Evolutionary conservation across 2,113 vertebrate genomes (phyloP), one percentile per base, ranked within the genome.

Genomic region (Python bivittatus): DNA sequence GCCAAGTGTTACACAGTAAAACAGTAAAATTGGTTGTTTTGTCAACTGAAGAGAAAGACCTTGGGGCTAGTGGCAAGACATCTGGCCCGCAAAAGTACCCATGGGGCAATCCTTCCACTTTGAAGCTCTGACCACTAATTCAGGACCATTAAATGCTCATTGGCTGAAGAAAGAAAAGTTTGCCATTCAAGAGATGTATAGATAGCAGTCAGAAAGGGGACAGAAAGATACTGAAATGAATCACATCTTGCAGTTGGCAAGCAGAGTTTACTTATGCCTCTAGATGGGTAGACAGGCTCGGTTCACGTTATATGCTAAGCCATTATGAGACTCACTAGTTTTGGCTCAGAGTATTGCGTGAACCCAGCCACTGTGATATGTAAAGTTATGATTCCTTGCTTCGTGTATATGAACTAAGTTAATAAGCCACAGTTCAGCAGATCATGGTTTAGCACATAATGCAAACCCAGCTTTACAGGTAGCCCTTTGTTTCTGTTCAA

Each of bases 1-100:
- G 88, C 38, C 44, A 60, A 85, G 79, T 84, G n/a, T 84, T 85
- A 64, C 88, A 84, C 13, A 84, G 84, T 89, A 89, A 89, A 48
- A 61, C 23, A 89, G 88, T 48, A 89, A 92, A 89, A 85, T 15
- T 38, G 84, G 88, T 61, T 85, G 42, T 53, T 38, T n/a, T 85
- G 72, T 42, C 54, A 60, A 25, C 57, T 88, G 48, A 33, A 64
- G 79, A 44, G 48, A 68, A 89, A 92, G 23, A 53, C 15, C 44
- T 61, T 84, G 29, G 38, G 33, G 13, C 42, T 48, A 54, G 33
- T 42, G 44, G 15, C 88, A 92, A 84, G 17, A 84, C n/a, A 22
- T n/a, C 17, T 57, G 38, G 86, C 17, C 38, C 61, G 17, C 48
- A 53, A 87, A 79, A 72, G 87, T 0, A 15, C 11, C 84, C 53